Base-by-base conservation (phyloP, 2,113 vertebrate genomes). In the Boleophthalmus pectinirostris region DNA sequence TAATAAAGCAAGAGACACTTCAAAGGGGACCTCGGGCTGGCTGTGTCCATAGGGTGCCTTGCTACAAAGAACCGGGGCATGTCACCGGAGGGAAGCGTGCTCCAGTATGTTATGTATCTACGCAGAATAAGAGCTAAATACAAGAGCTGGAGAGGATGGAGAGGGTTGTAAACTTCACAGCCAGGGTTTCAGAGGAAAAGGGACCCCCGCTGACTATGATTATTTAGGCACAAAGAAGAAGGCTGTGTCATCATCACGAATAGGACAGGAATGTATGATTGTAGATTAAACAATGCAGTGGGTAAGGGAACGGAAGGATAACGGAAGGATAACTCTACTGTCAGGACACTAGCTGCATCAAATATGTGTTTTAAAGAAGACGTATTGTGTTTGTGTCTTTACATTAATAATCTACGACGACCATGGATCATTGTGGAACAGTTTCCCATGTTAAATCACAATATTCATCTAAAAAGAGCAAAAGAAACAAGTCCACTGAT, bases 111-210 rank as follows among this genome's bases (percentile, higher is more conserved):
- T 75, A 87, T 79, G 81, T 88, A 90, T 89, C 82, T 83, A 89
- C 90, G 80, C 83, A 88, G 84, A 81, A 83, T 80, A 71, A 81
- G 73, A 83, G 88, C 89, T 89, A 80, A 89, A 90, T 91, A 90
- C 83, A 89, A 86, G 83, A 11, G 51, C 51, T 11, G 23, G 13
- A 25, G 87, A 90, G 89, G 90, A 91, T 79, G 89, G 85, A 87
- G 72, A 85, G 79, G 51, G 90, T 90, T 90, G 88, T 89, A 89
- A 91, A 92, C 89, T 91, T 91, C 85, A 89, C 87, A 91, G 87
- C 84, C 81, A 76, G 77, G 66, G 72, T 69, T 0, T 73, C 78
- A 73, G 73, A 81, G 81, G 90, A 78, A 90, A 58, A 85, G 77
- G 75, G 73, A 81, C 88, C 88, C 90, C 88, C 61, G 81, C 53